phyloP scores from a whole-genome alignment of 2,113 vertebrate genomes.

The Acrocephalus arundinaceus region DNA sequence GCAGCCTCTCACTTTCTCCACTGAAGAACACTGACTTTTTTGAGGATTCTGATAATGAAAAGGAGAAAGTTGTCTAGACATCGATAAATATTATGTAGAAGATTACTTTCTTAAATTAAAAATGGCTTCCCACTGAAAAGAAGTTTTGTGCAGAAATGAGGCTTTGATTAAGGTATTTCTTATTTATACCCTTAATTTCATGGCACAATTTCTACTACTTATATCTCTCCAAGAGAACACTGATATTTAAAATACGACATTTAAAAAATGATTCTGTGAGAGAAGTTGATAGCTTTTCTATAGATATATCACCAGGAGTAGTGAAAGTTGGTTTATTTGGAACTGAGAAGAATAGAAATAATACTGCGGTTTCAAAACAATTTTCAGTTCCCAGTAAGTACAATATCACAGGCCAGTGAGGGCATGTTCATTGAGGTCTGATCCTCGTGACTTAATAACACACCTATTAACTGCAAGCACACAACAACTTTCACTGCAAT shows the following conservation, averaged over 20 bases:
- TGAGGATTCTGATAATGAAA: neutral
- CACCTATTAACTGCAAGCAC: slow-evolving; percentile 21
- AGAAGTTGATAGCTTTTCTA: neutral
- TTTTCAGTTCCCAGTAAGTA: neutral
- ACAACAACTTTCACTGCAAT: neutral
- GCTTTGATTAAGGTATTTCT: neutral
- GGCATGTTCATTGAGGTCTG: neutral
- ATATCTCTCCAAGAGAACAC: neutral
- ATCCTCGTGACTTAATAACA: neutral
- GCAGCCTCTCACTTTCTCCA: neutral
- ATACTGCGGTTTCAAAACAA: neutral
- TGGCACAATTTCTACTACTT: neutral
- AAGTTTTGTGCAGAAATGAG: neutral
- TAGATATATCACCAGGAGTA: neutral
- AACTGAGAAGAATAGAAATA: neutral
- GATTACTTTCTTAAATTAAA: neutral
- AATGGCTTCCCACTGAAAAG: neutral
- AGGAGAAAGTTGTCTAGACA: neutral
- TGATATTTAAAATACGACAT: neutral
- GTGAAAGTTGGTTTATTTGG: neutral
- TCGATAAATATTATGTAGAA: neutral
- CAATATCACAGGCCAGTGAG: neutral
- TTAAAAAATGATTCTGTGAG: neutral
- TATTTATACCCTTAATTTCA: neutral
- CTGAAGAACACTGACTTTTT: neutral